A percentile compares a stretch with the other conserved stretches of the same genome.
These are phyloP conservation scores for Drosophila repleta DNA, from an alignment of 1,140 invertebrate species.

Conservation along the genomic window DNA sequence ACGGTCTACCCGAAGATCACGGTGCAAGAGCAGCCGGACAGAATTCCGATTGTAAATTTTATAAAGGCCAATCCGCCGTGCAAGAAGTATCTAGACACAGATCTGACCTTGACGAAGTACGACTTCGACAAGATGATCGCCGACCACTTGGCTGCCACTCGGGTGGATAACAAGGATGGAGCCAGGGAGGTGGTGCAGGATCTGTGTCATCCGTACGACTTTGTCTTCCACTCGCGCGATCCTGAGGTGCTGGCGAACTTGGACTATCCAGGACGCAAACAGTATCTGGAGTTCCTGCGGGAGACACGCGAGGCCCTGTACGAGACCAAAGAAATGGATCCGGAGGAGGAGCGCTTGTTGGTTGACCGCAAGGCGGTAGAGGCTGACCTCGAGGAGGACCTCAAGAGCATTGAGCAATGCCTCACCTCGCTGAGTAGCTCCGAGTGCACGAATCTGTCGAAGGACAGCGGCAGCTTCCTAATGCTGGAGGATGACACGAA, in stretches of 20 bases:
- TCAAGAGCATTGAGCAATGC: constrained; percentile 75
- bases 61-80: constrained; percentile 65
- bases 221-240: constrained; percentile 65
- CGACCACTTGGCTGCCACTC: constrained; percentile 56
- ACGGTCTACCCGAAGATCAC: constrained; percentile 60
- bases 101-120: constrained; percentile 57
- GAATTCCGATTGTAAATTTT: constrained; percentile 49
- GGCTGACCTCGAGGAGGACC: constrained; percentile 70
- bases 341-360: constrained; percentile 56
- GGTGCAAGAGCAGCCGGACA: constrained; percentile 28
- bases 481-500: constrained; percentile 71
- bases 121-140: constrained; percentile 62
- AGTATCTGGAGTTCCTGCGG: constrained; percentile 67
- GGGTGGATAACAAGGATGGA: constrained; percentile 40
- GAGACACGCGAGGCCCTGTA: constrained; percentile 64
- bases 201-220: constrained; percentile 59
- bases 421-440: constrained; percentile 76
- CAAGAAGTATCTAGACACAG: constrained; percentile 53
- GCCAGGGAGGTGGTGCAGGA: constrained; percentile 40
- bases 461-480: constrained; percentile 78
- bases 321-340: constrained; percentile 64
- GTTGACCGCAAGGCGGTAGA: constrained; percentile 58
- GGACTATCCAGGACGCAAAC: constrained; percentile 61
- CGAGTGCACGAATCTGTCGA: constrained; percentile 71
- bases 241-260: constrained; percentile 54